Percentiles rank a stretch among this genome's conserved stretches.
Conservation (phyloP, 2,113 vertebrate species). For the Psettodes erumei region DNA sequence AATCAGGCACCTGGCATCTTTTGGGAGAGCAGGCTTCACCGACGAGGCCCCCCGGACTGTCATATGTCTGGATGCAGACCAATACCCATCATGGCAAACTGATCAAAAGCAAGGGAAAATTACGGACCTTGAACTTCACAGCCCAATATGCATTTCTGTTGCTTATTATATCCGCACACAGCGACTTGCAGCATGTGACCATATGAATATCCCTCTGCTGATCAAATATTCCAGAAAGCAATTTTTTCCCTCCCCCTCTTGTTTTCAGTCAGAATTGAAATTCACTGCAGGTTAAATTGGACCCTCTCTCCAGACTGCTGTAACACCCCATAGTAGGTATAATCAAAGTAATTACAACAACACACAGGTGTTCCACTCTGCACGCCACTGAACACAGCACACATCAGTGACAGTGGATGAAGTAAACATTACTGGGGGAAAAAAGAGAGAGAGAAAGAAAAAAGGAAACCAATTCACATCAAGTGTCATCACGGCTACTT, state of each 20-base stretch:
- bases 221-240: conserved; percentile 63
- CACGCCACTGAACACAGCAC: conserved; percentile 63
- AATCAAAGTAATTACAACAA: conserved; percentile 83
- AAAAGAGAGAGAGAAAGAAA: neutral
- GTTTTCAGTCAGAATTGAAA: conserved; percentile 68
- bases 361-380: conserved; percentile 71
- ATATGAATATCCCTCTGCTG: conserved; percentile 55
- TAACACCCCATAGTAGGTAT: conserved; percentile 70
- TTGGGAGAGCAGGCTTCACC: conserved; percentile 68
- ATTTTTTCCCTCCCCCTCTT: conserved; percentile 34
- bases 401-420: conserved; percentile 58
- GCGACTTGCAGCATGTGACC: conserved; percentile 46
- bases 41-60: conserved; percentile 76
- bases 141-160: conserved; percentile 60
- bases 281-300: conserved; percentile 67
- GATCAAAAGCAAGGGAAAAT: conserved; percentile 64
- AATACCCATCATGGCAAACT: conserved; percentile 60
- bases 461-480: conserved; percentile 59
- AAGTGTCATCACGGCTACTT: conserved; percentile 72
- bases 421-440: conserved; percentile 48
- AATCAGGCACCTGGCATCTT: conserved; percentile 79
- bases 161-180: conserved; percentile 57
- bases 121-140: conserved; percentile 65
- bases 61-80: conserved; percentile 82
- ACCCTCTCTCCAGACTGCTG: conserved; percentile 58